phyloP scores from a whole-genome alignment of 2,113 vertebrate species.

The Nyctereutes procyonoides region DNA sequence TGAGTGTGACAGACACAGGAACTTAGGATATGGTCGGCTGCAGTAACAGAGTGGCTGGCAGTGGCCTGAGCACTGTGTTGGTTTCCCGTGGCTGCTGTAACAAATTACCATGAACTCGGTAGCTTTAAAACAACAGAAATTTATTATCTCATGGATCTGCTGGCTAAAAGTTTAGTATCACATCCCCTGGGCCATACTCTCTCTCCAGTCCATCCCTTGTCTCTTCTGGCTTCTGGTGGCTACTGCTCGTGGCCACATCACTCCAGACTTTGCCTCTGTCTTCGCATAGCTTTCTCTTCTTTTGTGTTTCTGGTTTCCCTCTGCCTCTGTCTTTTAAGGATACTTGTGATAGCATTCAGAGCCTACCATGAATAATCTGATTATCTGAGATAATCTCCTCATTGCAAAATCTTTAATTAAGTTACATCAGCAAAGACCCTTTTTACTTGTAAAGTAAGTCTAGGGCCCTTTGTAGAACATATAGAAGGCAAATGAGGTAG shows the following conservation, averaged over 20 bases:
- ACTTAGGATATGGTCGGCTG: background rate
- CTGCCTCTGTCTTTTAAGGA: background rate
- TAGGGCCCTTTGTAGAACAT: background rate
- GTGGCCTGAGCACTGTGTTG: background rate
- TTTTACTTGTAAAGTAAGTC: background rate
- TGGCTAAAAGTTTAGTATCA: background rate
- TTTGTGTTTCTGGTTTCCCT: background rate
- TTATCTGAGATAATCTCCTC: background rate
- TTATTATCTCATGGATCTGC: background rate
- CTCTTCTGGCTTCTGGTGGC: background rate
- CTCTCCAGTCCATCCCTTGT: no score
- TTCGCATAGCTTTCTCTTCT: background rate
- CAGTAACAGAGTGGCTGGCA: background rate
- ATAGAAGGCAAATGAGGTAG: background rate
- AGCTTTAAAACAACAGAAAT: background rate
- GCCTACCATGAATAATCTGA: background rate
- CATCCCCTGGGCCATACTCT: background rate
- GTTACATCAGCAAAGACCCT: background rate
- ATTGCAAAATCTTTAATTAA: background rate
- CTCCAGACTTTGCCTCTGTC: background rate
- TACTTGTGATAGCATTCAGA: background rate
- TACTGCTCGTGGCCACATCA: background rate
- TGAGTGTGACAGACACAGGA: no score
- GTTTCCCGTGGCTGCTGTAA: background rate
- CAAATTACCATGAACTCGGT: background rate